Conservation (phyloP, 1,140 invertebrate genomes). For the Dendrolimus kikuchii region DNA sequence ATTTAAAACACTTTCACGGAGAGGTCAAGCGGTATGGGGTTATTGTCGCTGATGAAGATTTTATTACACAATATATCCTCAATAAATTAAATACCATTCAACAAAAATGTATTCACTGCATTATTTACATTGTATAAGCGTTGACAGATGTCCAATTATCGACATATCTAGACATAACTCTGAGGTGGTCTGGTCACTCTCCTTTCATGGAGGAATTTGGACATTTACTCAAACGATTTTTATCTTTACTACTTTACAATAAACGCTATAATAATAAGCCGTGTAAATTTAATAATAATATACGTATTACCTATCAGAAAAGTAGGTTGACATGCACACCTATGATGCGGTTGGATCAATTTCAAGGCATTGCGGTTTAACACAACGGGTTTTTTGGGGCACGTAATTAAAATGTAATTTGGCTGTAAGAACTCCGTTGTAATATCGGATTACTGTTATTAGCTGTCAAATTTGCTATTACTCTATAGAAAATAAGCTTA, state of each 20-base stretch:
- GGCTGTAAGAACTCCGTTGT: neutral
- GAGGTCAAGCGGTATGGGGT: no score
- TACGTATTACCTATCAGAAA: slow-evolving; percentile 18
- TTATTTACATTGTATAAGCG: slow-evolving; percentile 6
- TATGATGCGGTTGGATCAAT: slow-evolving; percentile 56
- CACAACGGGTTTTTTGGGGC: slow-evolving; percentile 36
- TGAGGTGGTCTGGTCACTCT: slow-evolving; percentile 11
- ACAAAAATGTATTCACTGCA: neutral
- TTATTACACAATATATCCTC: no score
- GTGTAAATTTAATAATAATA: slow-evolving; percentile 12
- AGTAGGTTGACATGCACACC: slow-evolving; percentile 44
- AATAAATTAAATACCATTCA: no score
- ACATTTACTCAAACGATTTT: neutral
- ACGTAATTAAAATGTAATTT: slow-evolving; percentile 19
- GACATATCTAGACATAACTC: slow-evolving; percentile 10
- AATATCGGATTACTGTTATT: no score
- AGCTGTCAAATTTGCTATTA: no score
- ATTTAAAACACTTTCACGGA: no score
- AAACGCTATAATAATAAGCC: slow-evolving; percentile 5
- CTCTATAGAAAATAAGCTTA: no score
- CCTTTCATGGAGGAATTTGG: slow-evolving; percentile 1
- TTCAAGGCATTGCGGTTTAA: slow-evolving; percentile 55
- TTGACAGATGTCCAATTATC: slow-evolving; percentile 23
- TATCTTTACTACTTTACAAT: slow-evolving; percentile 2
- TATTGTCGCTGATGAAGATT: no score